Conservation (phyloP, 2,888 invertebrate species). For the Drosophila incognita region DNA sequence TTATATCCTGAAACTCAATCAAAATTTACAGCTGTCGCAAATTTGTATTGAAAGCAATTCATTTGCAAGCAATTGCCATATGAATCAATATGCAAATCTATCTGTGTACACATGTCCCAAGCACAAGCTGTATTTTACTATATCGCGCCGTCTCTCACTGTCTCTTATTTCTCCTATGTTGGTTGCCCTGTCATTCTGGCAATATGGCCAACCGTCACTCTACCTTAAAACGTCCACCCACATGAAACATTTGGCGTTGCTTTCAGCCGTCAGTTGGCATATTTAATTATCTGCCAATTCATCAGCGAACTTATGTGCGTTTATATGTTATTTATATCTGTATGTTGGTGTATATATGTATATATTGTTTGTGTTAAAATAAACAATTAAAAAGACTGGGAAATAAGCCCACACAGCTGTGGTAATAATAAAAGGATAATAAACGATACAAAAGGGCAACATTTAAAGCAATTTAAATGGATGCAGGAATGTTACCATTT, state of each 20-base stretch:
- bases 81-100: slow-evolving; percentile 57
- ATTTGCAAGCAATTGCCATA: slow-evolving; percentile 48
- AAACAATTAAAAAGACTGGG: slow-evolving; percentile 11
- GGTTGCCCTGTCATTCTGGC: slow-evolving; percentile 32
- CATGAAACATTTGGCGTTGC: slow-evolving; percentile 18
- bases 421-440: slow-evolving; percentile 27
- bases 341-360: slow-evolving; percentile 18
- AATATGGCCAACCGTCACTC: slow-evolving; percentile 34
- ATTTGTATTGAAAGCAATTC: slow-evolving; percentile 53
- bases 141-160: background rate
- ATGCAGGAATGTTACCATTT: slow-evolving; percentile 11
- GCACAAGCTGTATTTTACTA: slow-evolving; percentile 14
- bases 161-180: background rate
- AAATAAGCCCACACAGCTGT: slow-evolving; percentile 16
- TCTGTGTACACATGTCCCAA: slow-evolving; percentile 26
- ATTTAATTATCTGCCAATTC: slow-evolving; percentile 58
- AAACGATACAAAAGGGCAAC: slow-evolving; percentile 11
- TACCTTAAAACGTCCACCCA: slow-evolving; percentile 44
- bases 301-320: slow-evolving; percentile 17
- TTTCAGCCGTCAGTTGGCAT: slow-evolving; percentile 23
- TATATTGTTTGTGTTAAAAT: slow-evolving; percentile 10
- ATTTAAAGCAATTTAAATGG: slow-evolving; percentile 1
- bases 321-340: slow-evolving; percentile 17
- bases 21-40: slow-evolving; percentile 46
- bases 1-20: slow-evolving; percentile 39